Percentiles rank a stretch among this genome's conserved stretches.
phyloP scores from a whole-genome alignment of 2,113 vertebrate species.

The Origma solitaria region DNA sequence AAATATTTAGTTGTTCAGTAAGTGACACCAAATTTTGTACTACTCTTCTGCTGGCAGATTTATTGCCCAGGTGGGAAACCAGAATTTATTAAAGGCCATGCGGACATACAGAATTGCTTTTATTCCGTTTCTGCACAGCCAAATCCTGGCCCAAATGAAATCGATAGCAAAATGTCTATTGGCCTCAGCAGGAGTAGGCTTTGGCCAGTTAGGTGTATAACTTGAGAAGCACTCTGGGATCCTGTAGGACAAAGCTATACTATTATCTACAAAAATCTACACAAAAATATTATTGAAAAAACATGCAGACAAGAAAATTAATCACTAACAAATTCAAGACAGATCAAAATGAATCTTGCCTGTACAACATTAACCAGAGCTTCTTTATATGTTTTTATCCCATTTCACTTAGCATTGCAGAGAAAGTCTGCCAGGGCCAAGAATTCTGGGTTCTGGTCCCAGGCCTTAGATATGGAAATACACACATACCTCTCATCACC shows the following conservation, averaged over 20 bases:
- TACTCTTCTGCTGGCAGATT: conserved; percentile 44
- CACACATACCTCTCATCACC: neutral
- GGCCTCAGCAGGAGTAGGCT: neutral
- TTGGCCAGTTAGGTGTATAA: conserved; percentile 38
- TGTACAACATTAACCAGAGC: neutral
- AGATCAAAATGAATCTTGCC: neutral
- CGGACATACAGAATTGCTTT: neutral
- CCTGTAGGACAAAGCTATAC: neutral
- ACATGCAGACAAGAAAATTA: neutral
- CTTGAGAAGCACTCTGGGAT: conserved; percentile 37
- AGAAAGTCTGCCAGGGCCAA: neutral
- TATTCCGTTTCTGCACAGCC: neutral
- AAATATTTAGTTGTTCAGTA: neutral
- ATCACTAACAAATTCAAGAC: neutral
- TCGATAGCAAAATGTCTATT: neutral
- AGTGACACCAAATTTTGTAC: conserved; percentile 9
- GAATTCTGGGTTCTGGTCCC: neutral
- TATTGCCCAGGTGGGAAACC: conserved; percentile 15
- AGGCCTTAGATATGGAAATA: neutral
- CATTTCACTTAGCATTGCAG: neutral
- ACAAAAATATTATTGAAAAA: neutral
- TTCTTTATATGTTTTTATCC: neutral
- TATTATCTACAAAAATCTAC: conserved; percentile 21
- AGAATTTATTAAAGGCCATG: conserved; percentile 12
- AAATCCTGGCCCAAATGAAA: conserved; percentile 18